phyloP scores from a whole-genome alignment of 1,140 invertebrate species.

The Euglossa dilemma region DNA sequence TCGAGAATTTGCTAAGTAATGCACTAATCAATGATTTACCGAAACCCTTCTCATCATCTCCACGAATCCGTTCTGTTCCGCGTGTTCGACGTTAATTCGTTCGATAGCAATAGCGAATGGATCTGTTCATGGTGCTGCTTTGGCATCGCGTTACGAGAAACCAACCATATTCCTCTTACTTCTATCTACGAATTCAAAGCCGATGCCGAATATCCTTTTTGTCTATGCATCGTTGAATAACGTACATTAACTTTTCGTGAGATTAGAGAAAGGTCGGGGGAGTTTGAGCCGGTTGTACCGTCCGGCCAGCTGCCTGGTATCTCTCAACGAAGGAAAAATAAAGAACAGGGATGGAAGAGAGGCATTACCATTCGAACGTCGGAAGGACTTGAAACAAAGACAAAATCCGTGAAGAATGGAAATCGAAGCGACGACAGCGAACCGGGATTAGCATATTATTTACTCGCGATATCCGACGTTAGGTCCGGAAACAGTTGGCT shows the following conservation, averaged over 20 bases:
- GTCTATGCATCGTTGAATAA: constrained; percentile 54
- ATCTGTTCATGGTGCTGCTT: not conserved
- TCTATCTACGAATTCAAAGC: constrained; percentile 49
- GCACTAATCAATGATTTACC: not conserved
- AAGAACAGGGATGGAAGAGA: constrained; percentile 17
- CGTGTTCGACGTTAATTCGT: constrained; percentile 25
- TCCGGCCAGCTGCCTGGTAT: constrained; percentile 2
- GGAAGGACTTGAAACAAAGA: not conserved
- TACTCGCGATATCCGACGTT: constrained; percentile 72
- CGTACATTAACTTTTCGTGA: constrained; percentile 65
- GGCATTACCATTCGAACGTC: not conserved
- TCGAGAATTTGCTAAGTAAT: not conserved
- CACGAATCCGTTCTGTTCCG: not conserved
- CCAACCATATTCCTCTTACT: not conserved
- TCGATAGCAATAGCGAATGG: too few relatives aligned
- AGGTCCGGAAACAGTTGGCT: constrained; percentile 73
- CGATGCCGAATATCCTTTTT: constrained; percentile 57
- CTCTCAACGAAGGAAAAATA: not conserved
- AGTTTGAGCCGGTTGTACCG: constrained; percentile 38
- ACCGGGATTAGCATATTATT: constrained; percentile 79
- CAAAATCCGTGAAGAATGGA: constrained; percentile 39
- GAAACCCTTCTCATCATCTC: not conserved
- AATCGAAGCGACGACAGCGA: constrained; percentile 58
- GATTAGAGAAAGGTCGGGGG: constrained; percentile 58
- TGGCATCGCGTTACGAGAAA: constrained; percentile 29